Evolutionary conservation across 2,113 vertebrate species (phyloP).

Genomic region (Neogale vison): DNA sequence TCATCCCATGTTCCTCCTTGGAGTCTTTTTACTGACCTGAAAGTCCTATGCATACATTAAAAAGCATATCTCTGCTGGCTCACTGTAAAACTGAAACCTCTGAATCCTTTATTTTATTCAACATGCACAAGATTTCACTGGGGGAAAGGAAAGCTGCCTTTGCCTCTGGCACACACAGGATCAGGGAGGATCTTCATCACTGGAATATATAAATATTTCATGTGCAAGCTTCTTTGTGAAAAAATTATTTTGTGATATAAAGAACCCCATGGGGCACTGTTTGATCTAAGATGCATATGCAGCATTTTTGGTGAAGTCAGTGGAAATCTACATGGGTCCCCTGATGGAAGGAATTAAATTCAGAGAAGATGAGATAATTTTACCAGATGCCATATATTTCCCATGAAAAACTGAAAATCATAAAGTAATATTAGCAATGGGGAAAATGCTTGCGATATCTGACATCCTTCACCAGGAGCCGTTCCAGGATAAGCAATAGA

Average conservation of each 20-base stretch:
- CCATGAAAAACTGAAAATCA: not conserved
- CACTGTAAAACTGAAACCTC: not conserved
- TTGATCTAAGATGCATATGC: not conserved
- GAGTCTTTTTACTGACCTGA: not conserved
- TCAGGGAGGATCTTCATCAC: not conserved
- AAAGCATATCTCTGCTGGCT: not conserved
- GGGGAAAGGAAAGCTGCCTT: not conserved
- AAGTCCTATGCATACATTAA: not conserved
- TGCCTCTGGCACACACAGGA: not conserved
- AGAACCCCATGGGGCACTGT: not conserved
- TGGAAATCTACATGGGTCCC: not conserved
- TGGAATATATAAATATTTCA: not conserved
- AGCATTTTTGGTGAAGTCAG: not conserved
- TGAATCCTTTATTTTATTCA: not conserved
- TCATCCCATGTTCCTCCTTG: not conserved
- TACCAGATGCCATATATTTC: not conserved
- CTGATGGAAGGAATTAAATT: slow-evolving; percentile 4
- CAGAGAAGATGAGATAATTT: slow-evolving; percentile 26
- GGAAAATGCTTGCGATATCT: not conserved
- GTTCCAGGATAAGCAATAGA: not conserved
- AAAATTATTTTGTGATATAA: not conserved
- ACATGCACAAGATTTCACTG: not conserved
- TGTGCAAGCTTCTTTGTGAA: not conserved
- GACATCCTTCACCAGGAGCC: not conserved
- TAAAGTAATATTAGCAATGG: not conserved